Percentiles rank a stretch among this genome's conserved stretches.
phyloP scores from a whole-genome alignment of 2,888 invertebrate genomes.

The Palloptera scutellata region DNA sequence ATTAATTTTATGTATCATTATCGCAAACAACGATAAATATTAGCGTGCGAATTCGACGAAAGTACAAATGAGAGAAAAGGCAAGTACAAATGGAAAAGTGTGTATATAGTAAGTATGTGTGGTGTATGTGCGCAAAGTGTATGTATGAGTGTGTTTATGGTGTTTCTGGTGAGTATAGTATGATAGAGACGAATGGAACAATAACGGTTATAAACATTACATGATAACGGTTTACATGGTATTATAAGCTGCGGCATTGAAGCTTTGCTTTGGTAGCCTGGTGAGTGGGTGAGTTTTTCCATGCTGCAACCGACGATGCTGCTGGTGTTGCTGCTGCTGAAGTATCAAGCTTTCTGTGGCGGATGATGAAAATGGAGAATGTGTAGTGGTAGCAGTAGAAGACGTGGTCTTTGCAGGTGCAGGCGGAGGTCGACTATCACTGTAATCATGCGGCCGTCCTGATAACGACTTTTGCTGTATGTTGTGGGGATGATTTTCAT shows the following conservation, averaged over 20 bases:
- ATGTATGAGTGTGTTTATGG: conserved; percentile 23
- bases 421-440: conserved; percentile 64
- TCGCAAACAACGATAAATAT: too few relatives aligned
- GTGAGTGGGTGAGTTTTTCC: conserved; percentile 92
- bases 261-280: conserved; percentile 79
- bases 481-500: conserved; percentile 50
- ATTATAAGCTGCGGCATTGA: conserved; percentile 83
- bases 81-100: too few relatives aligned
- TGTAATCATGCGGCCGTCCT: conserved; percentile 56
- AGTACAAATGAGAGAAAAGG: too few relatives aligned
- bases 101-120: too few relatives aligned
- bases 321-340: conserved; percentile 65
- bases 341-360: conserved; percentile 48
- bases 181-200: conserved; percentile 31
- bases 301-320: conserved; percentile 85
- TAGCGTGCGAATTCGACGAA: too few relatives aligned
- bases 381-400: conserved; percentile 39
- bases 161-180: conserved; percentile 36
- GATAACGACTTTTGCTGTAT: conserved; percentile 43
- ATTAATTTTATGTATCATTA: too few relatives aligned
- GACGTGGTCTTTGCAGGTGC: conserved; percentile 58
- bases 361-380: background rate
- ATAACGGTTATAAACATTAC: conserved; percentile 26
- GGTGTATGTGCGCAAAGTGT: too few relatives aligned
- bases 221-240: conserved; percentile 74